Conservation (phyloP, 2,888 invertebrate species). For the Agrotis exclamationis region DNA sequence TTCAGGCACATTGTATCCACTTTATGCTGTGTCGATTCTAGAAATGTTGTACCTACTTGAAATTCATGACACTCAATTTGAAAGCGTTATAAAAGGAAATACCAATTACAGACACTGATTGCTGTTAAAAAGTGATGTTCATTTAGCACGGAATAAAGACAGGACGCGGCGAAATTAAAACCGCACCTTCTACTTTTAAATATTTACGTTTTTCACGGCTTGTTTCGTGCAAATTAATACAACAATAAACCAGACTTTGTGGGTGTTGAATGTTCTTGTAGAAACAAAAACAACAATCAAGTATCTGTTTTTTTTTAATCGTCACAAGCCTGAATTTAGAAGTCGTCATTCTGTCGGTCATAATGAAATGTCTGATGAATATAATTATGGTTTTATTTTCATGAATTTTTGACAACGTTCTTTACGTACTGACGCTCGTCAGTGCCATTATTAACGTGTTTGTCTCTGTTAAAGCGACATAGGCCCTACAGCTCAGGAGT, state of each 20-base stretch:
- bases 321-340: constrained; percentile 24
- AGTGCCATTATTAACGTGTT: constrained; percentile 43
- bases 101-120: constrained; percentile 29
- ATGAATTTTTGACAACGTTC: constrained; percentile 9
- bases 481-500: constrained; percentile 49
- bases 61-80: constrained; percentile 38
- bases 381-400: constrained; percentile 3
- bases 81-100: constrained; percentile 46
- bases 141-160: constrained; percentile 42
- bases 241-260: constrained; percentile 33
- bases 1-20: constrained; percentile 14
- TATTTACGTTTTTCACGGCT: constrained; percentile 44
- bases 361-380: not conserved
- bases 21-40: constrained; percentile 26
- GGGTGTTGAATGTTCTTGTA: constrained; percentile 6
- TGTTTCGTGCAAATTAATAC: constrained; percentile 32
- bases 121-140: constrained; percentile 52
- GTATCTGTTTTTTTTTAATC: constrained; percentile 13
- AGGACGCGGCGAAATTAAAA: constrained; percentile 43
- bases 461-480: constrained; percentile 50
- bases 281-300: constrained; percentile 40
- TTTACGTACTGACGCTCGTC: constrained; percentile 12
- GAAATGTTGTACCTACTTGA: constrained; percentile 25
- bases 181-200: constrained; percentile 44
- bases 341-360: constrained; percentile 6